Base-by-base conservation (phyloP, 2,797 vertebrate species). In the Mormyrops attenuatus region DNA sequence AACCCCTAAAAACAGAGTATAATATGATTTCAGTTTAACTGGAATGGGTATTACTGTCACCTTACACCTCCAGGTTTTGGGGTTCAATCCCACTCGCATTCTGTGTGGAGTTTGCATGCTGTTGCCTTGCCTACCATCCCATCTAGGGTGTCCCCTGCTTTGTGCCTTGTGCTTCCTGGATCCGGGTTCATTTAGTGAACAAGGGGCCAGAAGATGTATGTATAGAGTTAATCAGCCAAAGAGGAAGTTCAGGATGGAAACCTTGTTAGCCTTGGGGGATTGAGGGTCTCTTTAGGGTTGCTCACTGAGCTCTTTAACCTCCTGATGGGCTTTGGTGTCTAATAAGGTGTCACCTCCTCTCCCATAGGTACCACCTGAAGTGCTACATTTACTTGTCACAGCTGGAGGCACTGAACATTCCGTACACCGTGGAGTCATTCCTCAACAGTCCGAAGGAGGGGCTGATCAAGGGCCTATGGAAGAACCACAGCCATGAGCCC, bases 401-500 rank as follows among this genome's bases (percentile, higher is more conserved):
- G 66, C 96, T 99, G 95, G 98, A 99, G 94, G 94, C 91, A 0
- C 91, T 99, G 90, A 98, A 98, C 93, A 98, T 99, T 91, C 97
- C 98, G 0, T 98, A 98, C 91, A 99, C 97, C 0, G 95, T 97
- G n/a, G 97, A 97, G 92, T 96, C 97, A 2, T 99, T 99, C 91
- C 95, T 97, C 90, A 97, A 92, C 90, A 97, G 97, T 88, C 97
- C 98, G 0, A 99, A 99, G 92, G 98, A 99, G 91, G 99, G 98
- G 53, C 96, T 99, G 95, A 96, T 99, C 87, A 99, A 99, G 92
- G 98, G 98, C 2, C 94, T 99, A 0, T 99, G 98, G 98, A 99
- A 98, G 90, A 99, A 99, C 92, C 99, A 99, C 94, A 98, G 96
- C 90, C 97, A 99, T 0, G 97, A 99, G 89, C 95, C 98, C 60